These are phyloP conservation scores for Toxostoma redivivum DNA, from an alignment of 2,113 vertebrate genomes.

Conservation along the genomic window DNA sequence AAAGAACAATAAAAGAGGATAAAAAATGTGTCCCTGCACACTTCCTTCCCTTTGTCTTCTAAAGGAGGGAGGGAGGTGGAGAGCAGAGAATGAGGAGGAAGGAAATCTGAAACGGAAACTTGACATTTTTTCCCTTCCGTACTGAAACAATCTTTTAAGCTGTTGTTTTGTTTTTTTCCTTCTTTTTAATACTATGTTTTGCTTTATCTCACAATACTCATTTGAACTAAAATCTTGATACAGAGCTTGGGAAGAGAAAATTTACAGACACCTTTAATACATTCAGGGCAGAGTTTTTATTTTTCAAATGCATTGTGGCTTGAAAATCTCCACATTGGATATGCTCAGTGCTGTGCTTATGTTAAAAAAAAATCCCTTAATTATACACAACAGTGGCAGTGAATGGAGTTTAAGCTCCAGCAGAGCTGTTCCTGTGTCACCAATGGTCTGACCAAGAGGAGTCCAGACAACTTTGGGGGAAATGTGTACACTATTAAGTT, in stretches of 20 bases:
- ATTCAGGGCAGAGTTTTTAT: not conserved
- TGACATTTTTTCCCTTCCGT: not conserved
- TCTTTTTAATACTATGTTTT: not conserved
- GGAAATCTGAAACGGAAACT: constrained; percentile 1
- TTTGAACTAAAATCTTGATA: not conserved
- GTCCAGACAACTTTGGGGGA: not conserved
- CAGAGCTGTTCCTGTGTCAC: not conserved
- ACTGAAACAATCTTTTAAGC: not conserved
- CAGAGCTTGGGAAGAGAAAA: not conserved
- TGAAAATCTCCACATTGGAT: not conserved
- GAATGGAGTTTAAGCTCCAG: not conserved
- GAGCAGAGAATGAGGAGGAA: not conserved
- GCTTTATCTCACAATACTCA: not conserved
- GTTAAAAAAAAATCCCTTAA: not conserved
- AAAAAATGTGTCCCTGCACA: not conserved
- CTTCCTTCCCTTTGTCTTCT: not conserved
- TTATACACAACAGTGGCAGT: not conserved
- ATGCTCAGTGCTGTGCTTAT: not conserved
- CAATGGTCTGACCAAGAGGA: not conserved
- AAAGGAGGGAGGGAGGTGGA: not conserved
- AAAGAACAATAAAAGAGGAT: not conserved
- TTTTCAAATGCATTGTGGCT: not conserved
- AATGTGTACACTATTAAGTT: not conserved
- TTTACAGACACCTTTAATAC: not conserved
- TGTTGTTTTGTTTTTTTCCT: not conserved